These are phyloP conservation scores for Sphaeridia pumilis DNA, from an alignment of 2,888 invertebrate species.

Conservation along the genomic window DNA sequence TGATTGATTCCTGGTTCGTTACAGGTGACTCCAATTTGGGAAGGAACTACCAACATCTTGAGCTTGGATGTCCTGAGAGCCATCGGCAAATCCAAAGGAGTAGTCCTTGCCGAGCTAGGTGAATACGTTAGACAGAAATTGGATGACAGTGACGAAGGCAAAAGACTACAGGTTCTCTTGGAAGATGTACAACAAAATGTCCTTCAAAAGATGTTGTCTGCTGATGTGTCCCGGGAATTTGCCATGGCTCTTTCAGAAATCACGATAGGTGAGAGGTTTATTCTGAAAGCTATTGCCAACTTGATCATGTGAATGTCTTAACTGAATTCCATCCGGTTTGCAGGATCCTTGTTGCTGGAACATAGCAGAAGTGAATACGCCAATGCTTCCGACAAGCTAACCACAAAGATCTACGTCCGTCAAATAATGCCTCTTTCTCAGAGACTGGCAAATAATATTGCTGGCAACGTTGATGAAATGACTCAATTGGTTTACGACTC, in stretches of 20 bases:
- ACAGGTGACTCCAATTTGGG: constrained; percentile 48
- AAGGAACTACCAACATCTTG: constrained; percentile 49
- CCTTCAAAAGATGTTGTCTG: constrained; percentile 17
- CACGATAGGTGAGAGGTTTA: constrained; percentile 34
- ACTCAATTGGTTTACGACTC: constrained; percentile 28
- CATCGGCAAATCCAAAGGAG: constrained; percentile 42
- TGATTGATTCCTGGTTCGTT: background rate
- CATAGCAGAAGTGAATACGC: constrained; percentile 23
- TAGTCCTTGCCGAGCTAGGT: constrained; percentile 39
- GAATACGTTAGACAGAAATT: constrained; percentile 37
- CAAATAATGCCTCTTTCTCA: constrained; percentile 22
- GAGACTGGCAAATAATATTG: constrained; percentile 10
- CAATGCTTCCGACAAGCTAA: constrained; percentile 18
- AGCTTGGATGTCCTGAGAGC: constrained; percentile 46
- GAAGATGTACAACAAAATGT: constrained; percentile 17
- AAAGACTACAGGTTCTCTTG: constrained; percentile 32
- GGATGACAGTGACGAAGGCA: constrained; percentile 8
- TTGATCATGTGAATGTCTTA: background rate
- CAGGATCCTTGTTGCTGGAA: constrained; percentile 36
- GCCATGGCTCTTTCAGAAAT: constrained; percentile 42
- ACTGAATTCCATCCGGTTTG: background rate
- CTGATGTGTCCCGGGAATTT: constrained; percentile 43
- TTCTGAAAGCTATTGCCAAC: background rate
- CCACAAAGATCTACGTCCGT: constrained; percentile 19
- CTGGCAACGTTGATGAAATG: constrained; percentile 14